Conservation (phyloP, 2,797 vertebrate species). For the Brachyrhaphis roseni region DNA sequence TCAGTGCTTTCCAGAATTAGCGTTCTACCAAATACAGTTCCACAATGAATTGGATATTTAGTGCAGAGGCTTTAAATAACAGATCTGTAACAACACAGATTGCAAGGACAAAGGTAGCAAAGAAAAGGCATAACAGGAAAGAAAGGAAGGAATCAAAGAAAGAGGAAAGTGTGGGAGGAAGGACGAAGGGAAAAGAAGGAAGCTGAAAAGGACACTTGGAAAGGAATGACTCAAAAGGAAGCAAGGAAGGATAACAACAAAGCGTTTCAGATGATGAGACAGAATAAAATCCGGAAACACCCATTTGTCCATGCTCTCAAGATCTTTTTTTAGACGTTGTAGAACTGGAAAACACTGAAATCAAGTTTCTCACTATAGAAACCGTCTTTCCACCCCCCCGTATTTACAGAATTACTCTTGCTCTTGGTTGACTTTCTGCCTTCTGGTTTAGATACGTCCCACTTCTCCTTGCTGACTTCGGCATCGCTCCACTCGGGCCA, state of each 20-base stretch:
- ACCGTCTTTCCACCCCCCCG: background rate
- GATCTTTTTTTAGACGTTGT: background rate
- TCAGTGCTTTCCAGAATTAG: background rate
- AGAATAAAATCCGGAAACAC: background rate
- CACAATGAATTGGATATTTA: background rate
- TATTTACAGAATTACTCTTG: slow-evolving; percentile 77
- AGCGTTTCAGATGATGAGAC: background rate
- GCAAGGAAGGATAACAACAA: background rate
- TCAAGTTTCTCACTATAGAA: background rate
- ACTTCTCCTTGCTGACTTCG: slow-evolving; percentile 90
- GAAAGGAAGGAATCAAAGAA: background rate
- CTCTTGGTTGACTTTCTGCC: slow-evolving; percentile 82
- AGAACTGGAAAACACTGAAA: background rate
- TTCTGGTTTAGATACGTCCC: slow-evolving; percentile 85
- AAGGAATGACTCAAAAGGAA: background rate
- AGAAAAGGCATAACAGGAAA: background rate
- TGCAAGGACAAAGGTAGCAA: background rate
- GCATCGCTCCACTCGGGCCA: slow-evolving; percentile 96
- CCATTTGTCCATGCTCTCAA: background rate
- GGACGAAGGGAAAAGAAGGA: background rate
- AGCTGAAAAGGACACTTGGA: background rate
- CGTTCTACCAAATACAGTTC: background rate
- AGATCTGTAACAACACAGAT: background rate
- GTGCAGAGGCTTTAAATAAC: background rate
- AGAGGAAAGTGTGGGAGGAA: background rate